A percentile compares a stretch with the other conserved stretches of the same genome.
These are phyloP conservation scores for Distichodus sexfasciatus DNA, from an alignment of 2,797 vertebrate species.

Conservation along the genomic window DNA sequence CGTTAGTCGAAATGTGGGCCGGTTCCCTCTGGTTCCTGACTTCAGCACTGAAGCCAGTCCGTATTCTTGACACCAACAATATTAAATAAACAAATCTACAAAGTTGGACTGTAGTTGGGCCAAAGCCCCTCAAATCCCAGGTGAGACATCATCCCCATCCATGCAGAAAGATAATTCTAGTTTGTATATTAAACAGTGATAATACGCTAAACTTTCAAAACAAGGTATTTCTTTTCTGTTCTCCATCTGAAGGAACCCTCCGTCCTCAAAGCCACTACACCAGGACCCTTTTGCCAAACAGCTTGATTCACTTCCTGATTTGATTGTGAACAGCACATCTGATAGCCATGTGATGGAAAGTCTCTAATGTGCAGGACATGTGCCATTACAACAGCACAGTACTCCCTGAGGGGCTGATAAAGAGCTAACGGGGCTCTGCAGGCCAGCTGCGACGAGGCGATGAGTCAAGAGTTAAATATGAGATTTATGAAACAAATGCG, in stretches of 20 bases:
- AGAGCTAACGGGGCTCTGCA: not conserved
- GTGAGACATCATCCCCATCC: not conserved
- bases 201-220: not conserved
- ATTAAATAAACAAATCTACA: not conserved
- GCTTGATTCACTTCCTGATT: not conserved
- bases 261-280: not conserved
- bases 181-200: not conserved
- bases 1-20: too few relatives aligned
- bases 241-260: not conserved
- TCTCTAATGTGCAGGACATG: not conserved
- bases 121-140: too few relatives aligned
- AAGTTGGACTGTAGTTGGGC: not conserved
- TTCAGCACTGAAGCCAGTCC: too few relatives aligned
- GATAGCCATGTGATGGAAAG: constrained; percentile 1
- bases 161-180: not conserved
- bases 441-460: not conserved
- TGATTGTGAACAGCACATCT: not conserved
- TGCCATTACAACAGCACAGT: constrained; percentile 7
- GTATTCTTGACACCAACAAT: not conserved
- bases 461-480: too few relatives aligned
- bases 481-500: not conserved
- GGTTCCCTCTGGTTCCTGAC: too few relatives aligned
- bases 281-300: not conserved
- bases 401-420: constrained; percentile 1
- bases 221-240: not conserved